Conservation (phyloP, 1,140 invertebrate genomes). For the Mesaphorura yosii region DNA sequence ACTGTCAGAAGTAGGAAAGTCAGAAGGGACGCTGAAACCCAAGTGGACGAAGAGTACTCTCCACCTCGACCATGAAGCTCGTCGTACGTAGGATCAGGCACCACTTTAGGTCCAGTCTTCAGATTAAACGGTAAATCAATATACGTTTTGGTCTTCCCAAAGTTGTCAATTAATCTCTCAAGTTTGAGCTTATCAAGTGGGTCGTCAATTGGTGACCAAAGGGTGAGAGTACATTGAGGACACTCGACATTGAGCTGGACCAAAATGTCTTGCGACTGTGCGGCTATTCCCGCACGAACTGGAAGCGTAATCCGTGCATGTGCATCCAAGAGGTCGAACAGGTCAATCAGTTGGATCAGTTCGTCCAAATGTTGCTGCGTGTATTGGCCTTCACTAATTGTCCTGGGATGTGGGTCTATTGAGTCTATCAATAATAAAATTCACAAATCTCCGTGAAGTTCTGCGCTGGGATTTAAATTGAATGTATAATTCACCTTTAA, state of each 20-base stretch:
- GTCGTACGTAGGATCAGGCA: not conserved
- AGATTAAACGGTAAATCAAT: conserved; percentile 33
- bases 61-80: too few species aligned
- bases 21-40: too few species aligned
- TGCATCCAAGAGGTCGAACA: conserved; percentile 35
- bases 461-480: not conserved
- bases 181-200: conserved; percentile 5
- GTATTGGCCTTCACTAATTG: conserved; percentile 49
- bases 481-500: not conserved
- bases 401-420: conserved; percentile 28
- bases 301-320: conserved; percentile 63
- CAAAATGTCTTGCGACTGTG: conserved; percentile 46
- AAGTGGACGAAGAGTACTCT: too few species aligned
- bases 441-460: not conserved
- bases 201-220: conserved; percentile 20
- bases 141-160: conserved; percentile 33
- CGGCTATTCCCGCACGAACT: conserved; percentile 59
- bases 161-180: not conserved
- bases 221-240: conserved; percentile 12
- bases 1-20: too few species aligned
- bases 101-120: not conserved
- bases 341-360: conserved; percentile 48
- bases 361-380: conserved; percentile 51
- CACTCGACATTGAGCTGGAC: not conserved
- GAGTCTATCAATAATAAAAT: conserved; percentile 1